phyloP scores from a whole-genome alignment of 2,113 vertebrate species.

The Sitta europaea region DNA sequence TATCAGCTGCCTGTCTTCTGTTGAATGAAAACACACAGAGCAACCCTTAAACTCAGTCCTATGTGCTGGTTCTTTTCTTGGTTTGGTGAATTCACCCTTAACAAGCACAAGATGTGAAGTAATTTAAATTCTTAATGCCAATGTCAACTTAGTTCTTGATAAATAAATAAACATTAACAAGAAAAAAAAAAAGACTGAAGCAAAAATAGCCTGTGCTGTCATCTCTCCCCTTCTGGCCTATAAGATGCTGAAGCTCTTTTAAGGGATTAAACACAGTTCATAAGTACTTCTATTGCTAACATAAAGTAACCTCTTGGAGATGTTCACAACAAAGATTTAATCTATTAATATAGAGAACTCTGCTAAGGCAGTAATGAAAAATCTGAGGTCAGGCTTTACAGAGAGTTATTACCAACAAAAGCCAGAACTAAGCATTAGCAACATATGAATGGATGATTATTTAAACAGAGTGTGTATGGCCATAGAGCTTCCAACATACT shows the following conservation, averaged over 20 bases:
- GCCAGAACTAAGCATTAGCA: not conserved
- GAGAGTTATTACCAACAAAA: not conserved
- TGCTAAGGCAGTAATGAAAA: not conserved
- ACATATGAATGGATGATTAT: not conserved
- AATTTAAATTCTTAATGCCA: not conserved
- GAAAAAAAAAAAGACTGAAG: not conserved
- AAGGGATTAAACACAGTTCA: not conserved
- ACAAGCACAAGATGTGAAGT: not conserved
- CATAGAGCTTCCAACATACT: not conserved
- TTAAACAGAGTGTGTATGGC: not conserved
- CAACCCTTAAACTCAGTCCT: not conserved
- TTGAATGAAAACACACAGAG: not conserved
- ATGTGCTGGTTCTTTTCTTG: rapidly evolving
- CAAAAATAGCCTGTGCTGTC: not conserved
- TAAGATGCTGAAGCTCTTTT: not conserved
- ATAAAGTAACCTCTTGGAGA: not conserved
- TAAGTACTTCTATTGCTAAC: not conserved
- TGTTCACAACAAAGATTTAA: not conserved
- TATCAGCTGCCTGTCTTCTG: slow-evolving; percentile 94
- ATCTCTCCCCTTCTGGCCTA: not conserved
- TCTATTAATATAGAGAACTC: not conserved
- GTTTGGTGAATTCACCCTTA: not conserved
- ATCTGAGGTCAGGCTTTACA: not conserved
- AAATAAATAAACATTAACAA: not conserved
- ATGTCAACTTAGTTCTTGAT: not conserved